These are phyloP conservation scores for Phenacoccus solenopsis DNA, from an alignment of 1,140 invertebrate genomes.

Conservation along the genomic window DNA sequence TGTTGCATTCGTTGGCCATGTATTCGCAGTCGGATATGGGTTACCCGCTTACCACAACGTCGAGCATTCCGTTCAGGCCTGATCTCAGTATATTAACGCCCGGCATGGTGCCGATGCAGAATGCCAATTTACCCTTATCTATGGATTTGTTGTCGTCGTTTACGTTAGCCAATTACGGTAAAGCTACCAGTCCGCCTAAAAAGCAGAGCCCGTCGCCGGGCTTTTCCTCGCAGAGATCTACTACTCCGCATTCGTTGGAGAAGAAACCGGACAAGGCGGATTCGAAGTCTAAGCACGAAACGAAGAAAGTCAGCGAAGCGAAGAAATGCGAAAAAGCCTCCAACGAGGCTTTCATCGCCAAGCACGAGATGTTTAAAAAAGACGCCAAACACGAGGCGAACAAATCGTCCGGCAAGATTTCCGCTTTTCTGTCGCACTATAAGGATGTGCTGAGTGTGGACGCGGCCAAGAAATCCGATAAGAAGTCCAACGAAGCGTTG, in stretches of 20 bases:
- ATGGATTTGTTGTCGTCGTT: conserved; percentile 5
- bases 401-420: too few species aligned
- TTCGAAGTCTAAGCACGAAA: neutral
- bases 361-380: neutral
- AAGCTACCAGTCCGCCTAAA: neutral
- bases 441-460: too few species aligned
- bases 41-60: neutral
- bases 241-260: neutral
- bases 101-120: neutral
- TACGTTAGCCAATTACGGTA: neutral
- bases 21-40: conserved; percentile 4
- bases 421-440: too few species aligned
- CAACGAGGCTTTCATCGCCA: neutral
- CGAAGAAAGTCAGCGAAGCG: neutral
- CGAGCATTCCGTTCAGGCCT: neutral
- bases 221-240: neutral
- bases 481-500: neutral
- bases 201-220: neutral
- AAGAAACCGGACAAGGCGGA: too few species aligned
- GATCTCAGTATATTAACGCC: neutral
- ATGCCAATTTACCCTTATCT: neutral
- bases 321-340: neutral
- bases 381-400: neutral
- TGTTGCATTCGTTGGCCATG: neutral
- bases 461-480: neutral